phyloP scores from a whole-genome alignment of 2,888 invertebrate species.

The Clepsis dumicolana region DNA sequence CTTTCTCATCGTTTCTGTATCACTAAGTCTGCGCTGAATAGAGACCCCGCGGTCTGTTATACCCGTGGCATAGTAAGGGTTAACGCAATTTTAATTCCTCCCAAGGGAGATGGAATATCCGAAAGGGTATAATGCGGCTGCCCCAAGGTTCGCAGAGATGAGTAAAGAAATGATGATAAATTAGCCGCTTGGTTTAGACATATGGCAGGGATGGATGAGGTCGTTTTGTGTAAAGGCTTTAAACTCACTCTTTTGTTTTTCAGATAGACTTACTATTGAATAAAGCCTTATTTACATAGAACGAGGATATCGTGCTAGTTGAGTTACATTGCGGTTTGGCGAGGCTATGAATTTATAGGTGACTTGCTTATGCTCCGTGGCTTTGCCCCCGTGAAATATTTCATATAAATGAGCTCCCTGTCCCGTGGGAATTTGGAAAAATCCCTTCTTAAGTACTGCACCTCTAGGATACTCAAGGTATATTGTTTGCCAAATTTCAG shows the following conservation, averaged over 20 bases:
- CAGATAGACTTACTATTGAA: background rate
- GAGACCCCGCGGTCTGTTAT: background rate
- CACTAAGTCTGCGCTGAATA: background rate
- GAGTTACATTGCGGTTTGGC: too few relatives aligned
- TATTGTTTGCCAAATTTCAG: too few relatives aligned
- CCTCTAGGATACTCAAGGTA: too few relatives aligned
- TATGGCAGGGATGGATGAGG: background rate
- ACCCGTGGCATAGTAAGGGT: constrained; percentile 18
- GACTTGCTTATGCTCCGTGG: too few relatives aligned
- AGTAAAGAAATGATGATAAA: constrained; percentile 43
- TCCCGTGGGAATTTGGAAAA: too few relatives aligned
- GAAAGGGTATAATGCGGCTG: constrained; percentile 34
- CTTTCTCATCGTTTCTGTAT: background rate
- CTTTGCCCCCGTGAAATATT: too few relatives aligned
- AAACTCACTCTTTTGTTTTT: background rate
- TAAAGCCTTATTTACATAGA: too few relatives aligned
- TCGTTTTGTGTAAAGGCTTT: background rate
- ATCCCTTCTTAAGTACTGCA: too few relatives aligned
- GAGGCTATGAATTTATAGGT: too few relatives aligned
- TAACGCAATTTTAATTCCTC: constrained; percentile 42
- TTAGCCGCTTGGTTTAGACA: constrained; percentile 35
- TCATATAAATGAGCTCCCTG: too few relatives aligned
- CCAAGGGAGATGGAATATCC: constrained; percentile 19
- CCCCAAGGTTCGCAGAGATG: constrained; percentile 39
- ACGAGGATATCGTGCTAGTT: too few relatives aligned